These are phyloP conservation scores for Leptoclinus maculatus DNA, from an alignment of 2,797 vertebrate species.

Conservation along the genomic window DNA sequence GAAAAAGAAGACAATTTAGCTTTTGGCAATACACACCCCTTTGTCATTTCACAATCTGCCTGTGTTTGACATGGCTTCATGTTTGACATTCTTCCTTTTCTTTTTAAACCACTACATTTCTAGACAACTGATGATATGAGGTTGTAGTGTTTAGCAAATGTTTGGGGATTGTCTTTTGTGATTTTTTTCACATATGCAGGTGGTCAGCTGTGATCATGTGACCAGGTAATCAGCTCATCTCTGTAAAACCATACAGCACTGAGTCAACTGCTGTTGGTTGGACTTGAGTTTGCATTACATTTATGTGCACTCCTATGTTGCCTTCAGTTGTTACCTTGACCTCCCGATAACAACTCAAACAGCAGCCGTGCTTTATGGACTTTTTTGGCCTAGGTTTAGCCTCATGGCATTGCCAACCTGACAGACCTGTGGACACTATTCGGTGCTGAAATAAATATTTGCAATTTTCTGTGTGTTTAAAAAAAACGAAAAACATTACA, in stretches of 20 bases:
- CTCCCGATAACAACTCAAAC: background rate
- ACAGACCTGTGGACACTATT: too few relatives aligned
- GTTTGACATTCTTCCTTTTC: background rate
- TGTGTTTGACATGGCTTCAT: constrained; percentile 13
- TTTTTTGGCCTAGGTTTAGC: too few relatives aligned
- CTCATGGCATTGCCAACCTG: too few relatives aligned
- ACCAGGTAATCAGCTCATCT: background rate
- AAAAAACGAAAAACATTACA: too few relatives aligned
- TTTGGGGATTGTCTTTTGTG: background rate
- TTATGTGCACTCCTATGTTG: background rate
- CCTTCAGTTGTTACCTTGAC: background rate
- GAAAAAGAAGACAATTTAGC: constrained; percentile 47
- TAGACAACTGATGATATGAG: background rate
- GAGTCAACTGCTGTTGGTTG: background rate
- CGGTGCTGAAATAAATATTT: too few relatives aligned
- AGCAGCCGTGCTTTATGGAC: background rate
- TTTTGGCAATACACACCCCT: constrained; percentile 37
- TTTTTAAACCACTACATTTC: constrained; percentile 2
- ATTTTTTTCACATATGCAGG: background rate
- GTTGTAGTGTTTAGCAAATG: background rate
- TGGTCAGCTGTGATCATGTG: background rate
- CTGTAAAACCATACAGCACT: background rate
- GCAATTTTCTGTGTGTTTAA: too few relatives aligned
- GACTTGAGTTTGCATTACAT: background rate
- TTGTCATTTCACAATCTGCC: constrained; percentile 42